Evolutionary conservation across 1,140 invertebrate genomes (phyloP).

Genomic region (Pectinophora gossypiella): DNA sequence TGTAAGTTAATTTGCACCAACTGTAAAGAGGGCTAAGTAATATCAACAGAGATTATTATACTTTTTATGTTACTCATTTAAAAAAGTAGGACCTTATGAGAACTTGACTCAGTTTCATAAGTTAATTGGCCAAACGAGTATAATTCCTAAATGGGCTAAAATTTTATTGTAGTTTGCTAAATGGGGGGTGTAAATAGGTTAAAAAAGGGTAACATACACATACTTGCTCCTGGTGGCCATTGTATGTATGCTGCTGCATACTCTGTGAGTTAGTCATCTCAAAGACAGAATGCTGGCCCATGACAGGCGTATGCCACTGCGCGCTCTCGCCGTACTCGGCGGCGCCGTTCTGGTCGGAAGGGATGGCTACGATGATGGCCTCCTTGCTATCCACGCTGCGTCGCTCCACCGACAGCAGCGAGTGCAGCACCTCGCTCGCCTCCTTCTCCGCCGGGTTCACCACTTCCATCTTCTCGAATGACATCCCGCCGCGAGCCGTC

Average conservation of each 20-base stretch:
- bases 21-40: too few species aligned
- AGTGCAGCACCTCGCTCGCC: constrained; percentile 80
- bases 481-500: constrained; percentile 44
- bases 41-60: too few species aligned
- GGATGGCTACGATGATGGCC: constrained; percentile 71
- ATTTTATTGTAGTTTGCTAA: too few species aligned
- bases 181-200: too few species aligned
- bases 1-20: too few species aligned
- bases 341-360: constrained; percentile 56
- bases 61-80: too few species aligned
- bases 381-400: constrained; percentile 75
- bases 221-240: constrained; percentile 70
- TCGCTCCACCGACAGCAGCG: constrained; percentile 78
- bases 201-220: neutral
- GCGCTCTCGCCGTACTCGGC: constrained; percentile 72
- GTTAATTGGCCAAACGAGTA: constrained; percentile 1
- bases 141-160: neutral
- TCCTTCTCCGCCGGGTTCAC: constrained; percentile 78
- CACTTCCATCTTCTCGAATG: constrained; percentile 72
- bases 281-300: constrained; percentile 72
- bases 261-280: constrained; percentile 55
- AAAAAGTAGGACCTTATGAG: too few species aligned
- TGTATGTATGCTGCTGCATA: constrained; percentile 65
- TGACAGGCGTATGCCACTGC: constrained; percentile 77
- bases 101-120: too few species aligned